Percentiles rank a stretch among this genome's conserved stretches.
These are phyloP conservation scores for Synanthedon myopaeformis DNA, from an alignment of 2,888 invertebrate species.

Conservation along the genomic window DNA sequence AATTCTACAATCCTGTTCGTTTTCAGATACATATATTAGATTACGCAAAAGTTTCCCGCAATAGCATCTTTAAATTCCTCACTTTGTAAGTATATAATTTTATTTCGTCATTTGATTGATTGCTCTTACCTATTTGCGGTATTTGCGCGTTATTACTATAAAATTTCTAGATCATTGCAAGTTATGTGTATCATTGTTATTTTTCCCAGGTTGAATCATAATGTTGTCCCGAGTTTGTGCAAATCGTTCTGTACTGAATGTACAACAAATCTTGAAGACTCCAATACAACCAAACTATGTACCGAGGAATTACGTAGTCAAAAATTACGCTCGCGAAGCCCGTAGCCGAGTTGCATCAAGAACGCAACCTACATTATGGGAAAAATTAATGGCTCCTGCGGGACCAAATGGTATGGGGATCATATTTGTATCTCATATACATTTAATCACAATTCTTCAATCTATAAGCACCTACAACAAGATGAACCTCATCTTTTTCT, in stretches of 20 bases:
- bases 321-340: constrained; percentile 70
- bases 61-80: too few relatives aligned
- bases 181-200: neutral
- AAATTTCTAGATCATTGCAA: neutral
- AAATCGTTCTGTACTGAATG: constrained; percentile 38
- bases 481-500: too few relatives aligned
- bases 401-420: constrained; percentile 75
- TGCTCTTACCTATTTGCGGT: neutral
- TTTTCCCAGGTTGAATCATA: constrained; percentile 31
- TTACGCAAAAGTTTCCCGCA: too few relatives aligned
- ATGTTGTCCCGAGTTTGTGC: constrained; percentile 65
- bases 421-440: too few relatives aligned
- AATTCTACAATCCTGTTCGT: too few relatives aligned
- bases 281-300: constrained; percentile 54
- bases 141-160: neutral
- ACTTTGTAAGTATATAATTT: neutral
- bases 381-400: constrained; percentile 81
- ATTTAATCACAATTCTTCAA: too few relatives aligned
- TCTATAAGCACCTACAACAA: too few relatives aligned
- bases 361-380: constrained; percentile 73
- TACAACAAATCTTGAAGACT: constrained; percentile 40
- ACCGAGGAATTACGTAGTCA: constrained; percentile 57
- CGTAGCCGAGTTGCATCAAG: constrained; percentile 44
- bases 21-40: too few relatives aligned
- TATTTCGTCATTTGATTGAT: neutral